Percentiles rank a stretch among this genome's conserved stretches.
phyloP scores from a whole-genome alignment of 2,888 invertebrate species.

The Callosobruchus maculatus region DNA sequence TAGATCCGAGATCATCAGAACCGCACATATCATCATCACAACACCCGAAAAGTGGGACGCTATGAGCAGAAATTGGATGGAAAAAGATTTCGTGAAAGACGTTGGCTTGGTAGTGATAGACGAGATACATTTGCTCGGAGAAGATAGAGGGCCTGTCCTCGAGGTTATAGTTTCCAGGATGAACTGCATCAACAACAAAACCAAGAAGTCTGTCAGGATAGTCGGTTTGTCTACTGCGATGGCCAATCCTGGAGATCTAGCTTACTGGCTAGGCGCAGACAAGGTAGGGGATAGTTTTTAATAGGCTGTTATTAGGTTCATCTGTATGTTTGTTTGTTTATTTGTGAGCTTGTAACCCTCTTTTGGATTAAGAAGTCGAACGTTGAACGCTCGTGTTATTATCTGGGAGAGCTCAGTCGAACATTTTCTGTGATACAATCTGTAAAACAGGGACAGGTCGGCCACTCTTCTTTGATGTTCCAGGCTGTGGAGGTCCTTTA shows the following conservation, averaged over 20 bases:
- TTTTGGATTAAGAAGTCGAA: too few species aligned
- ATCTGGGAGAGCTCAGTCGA: too few species aligned
- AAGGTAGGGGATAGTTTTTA: conserved; percentile 35
- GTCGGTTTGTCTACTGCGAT: conserved; percentile 96
- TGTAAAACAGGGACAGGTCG: too few species aligned
- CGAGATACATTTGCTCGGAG: conserved; percentile 95
- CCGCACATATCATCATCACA: conserved; percentile 91
- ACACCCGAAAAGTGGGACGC: conserved; percentile 99
- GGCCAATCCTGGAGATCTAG: conserved; percentile 95
- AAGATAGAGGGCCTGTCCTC: conserved; percentile 83
- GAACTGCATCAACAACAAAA: conserved; percentile 92
- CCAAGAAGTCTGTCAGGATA: conserved; percentile 76
- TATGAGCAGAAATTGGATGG: conserved; percentile 97
- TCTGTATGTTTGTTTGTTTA: too few species aligned
- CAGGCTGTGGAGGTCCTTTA: too few species aligned
- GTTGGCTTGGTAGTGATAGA: conserved; percentile 94
- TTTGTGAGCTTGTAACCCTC: too few species aligned
- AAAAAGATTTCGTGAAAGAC: conserved; percentile 87
- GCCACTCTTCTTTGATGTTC: too few species aligned
- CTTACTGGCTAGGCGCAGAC: conserved; percentile 91
- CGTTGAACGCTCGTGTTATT: too few species aligned
- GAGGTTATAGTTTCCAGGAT: conserved; percentile 98
- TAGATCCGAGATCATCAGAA: conserved; percentile 77
- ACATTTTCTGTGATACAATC: too few species aligned
- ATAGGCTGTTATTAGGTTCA: too few species aligned